These are phyloP conservation scores for Holacanthus passer DNA, from an alignment of 2,113 vertebrate genomes.

Conservation along the genomic window DNA sequence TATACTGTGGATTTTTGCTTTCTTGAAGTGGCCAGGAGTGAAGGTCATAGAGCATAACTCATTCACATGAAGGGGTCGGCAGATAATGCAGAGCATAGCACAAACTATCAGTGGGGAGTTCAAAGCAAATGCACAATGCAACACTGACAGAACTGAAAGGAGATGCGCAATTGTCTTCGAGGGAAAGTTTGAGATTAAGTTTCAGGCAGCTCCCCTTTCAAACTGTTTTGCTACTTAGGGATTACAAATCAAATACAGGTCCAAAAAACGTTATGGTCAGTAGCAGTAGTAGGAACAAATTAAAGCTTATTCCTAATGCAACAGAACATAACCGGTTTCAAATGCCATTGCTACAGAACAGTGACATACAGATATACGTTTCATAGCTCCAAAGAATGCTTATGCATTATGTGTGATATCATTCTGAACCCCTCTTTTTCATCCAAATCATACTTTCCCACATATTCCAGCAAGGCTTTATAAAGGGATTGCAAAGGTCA, in stretches of 20 bases:
- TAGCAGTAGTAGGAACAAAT: not conserved
- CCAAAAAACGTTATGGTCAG: not conserved
- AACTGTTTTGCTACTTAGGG: not conserved
- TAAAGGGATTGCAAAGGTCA: not conserved
- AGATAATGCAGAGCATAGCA: too few species aligned
- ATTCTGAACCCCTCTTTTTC: too few species aligned
- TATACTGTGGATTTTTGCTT: too few species aligned
- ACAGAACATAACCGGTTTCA: not conserved
- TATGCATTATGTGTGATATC: not conserved
- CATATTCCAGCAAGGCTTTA: not conserved
- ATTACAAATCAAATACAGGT: not conserved
- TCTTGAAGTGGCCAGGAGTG: too few species aligned
- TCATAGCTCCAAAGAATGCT: not conserved
- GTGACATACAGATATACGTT: not conserved
- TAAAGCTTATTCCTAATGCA: not conserved
- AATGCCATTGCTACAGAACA: not conserved
- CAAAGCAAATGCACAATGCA: too few species aligned
- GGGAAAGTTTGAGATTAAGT: not conserved
- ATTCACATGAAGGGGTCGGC: too few species aligned
- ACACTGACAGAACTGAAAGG: conserved; percentile 22
- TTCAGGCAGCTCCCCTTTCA: not conserved
- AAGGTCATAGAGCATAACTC: too few species aligned
- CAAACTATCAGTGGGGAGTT: too few species aligned
- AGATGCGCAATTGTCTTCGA: not conserved
- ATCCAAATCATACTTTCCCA: not conserved